Conservation (phyloP, 2,113 vertebrate genomes). For the Notechis scutatus region DNA sequence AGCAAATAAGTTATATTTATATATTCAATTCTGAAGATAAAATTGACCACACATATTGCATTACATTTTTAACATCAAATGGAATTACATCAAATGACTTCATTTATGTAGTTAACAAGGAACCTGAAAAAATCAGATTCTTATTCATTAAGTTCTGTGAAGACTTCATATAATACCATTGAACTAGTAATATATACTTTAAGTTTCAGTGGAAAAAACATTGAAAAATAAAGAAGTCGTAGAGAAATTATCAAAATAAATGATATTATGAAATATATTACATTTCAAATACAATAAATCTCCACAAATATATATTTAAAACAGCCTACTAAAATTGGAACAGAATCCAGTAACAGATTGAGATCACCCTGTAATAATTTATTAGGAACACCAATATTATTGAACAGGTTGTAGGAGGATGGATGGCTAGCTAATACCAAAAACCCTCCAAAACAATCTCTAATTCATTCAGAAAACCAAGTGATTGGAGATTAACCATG, state of each 20-base stretch:
- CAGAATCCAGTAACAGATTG: conserved; percentile 14
- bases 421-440: background rate
- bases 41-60: background rate
- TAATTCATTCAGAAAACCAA: background rate
- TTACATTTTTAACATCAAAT: background rate
- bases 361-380: background rate
- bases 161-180: background rate
- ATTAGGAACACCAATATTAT: background rate
- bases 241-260: conserved; percentile 29
- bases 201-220: background rate
- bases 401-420: background rate
- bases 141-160: accelerated
- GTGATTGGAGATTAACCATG: background rate
- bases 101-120: background rate
- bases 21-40: background rate
- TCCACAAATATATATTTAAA: background rate
- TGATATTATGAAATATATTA: background rate
- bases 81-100: background rate
- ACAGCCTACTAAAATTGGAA: background rate
- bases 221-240: background rate
- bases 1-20: background rate
- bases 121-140: background rate
- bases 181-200: background rate
- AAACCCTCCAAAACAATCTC: background rate
- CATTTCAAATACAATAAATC: conserved; percentile 32